phyloP scores from a whole-genome alignment of 1,140 invertebrate genomes.

The Atta colombica region DNA sequence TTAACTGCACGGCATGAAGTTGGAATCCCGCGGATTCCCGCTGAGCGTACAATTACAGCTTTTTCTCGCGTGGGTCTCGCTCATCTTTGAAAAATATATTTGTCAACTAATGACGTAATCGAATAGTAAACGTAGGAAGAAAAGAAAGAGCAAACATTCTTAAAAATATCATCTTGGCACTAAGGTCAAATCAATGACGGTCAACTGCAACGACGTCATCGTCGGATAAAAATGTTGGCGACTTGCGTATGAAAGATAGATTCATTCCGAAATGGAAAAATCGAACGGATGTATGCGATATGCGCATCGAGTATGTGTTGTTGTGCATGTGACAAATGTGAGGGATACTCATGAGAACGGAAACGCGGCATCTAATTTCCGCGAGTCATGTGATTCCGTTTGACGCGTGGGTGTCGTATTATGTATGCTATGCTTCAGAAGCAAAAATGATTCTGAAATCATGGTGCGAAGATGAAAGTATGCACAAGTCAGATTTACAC shows the following conservation, averaged over 20 bases:
- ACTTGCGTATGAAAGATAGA: slow-evolving; percentile 44
- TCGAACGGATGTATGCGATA: slow-evolving; percentile 46
- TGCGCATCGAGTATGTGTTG: background rate
- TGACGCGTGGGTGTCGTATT: slow-evolving; percentile 33
- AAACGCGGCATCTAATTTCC: slow-evolving; percentile 59
- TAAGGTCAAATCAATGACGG: slow-evolving; percentile 39
- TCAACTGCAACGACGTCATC: slow-evolving; percentile 38
- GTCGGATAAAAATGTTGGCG: slow-evolving; percentile 45
- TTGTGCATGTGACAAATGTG: slow-evolving; percentile 53
- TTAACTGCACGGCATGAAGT: slow-evolving; percentile 33
- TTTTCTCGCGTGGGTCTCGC: background rate
- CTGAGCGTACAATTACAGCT: slow-evolving; percentile 13
- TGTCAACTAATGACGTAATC: slow-evolving; percentile 21
- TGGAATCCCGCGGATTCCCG: slow-evolving; percentile 11
- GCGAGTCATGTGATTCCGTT: slow-evolving; percentile 37
- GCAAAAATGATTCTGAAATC: slow-evolving; percentile 23
- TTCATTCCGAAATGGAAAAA: slow-evolving; percentile 52
- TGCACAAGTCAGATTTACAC: background rate
- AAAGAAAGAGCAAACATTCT: background rate
- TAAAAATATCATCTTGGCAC: slow-evolving; percentile 26
- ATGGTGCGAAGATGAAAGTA: background rate
- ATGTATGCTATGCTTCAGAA: background rate
- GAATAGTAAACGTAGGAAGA: background rate
- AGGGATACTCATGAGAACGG: slow-evolving; percentile 37
- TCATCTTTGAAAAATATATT: slow-evolving; percentile 16